phyloP scores from a whole-genome alignment of 2,113 vertebrate species.

The Panthera tigris region DNA sequence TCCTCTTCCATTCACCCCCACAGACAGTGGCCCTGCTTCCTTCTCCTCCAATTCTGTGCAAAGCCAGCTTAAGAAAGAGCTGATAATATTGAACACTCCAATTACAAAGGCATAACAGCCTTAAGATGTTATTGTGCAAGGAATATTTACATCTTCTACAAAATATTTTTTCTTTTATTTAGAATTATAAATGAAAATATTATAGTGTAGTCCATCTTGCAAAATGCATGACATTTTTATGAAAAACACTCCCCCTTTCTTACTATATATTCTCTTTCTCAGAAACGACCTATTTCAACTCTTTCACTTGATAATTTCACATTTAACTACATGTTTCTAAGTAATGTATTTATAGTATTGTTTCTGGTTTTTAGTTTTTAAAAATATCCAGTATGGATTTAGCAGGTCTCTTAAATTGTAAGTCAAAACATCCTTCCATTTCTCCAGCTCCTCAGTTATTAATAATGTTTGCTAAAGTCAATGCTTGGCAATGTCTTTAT shows the following conservation, averaged over 20 bases:
- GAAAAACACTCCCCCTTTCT: not conserved
- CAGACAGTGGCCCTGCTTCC: not conserved
- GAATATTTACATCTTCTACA: not conserved
- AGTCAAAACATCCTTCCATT: not conserved
- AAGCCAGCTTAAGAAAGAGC: not conserved
- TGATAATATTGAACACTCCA: not conserved
- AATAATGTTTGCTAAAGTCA: not conserved
- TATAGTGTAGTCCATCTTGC: not conserved
- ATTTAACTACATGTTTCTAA: not conserved
- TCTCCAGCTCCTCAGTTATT: not conserved
- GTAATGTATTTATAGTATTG: not conserved
- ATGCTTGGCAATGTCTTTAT: not conserved
- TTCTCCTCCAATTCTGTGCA: not conserved
- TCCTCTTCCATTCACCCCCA: not conserved
- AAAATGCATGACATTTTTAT: not conserved
- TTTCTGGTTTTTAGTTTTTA: constrained; percentile 18
- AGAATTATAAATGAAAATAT: not conserved
- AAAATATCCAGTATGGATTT: not conserved
- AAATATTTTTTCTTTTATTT: not conserved
- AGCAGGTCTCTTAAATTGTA: not conserved
- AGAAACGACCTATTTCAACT: not conserved
- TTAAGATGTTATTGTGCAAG: not conserved
- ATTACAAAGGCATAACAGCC: not conserved
- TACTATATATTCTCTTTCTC: not conserved
- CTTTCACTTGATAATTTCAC: not conserved